Evolutionary conservation across 2,113 vertebrate species (phyloP).

Genomic region (Lampris incognitus): DNA sequence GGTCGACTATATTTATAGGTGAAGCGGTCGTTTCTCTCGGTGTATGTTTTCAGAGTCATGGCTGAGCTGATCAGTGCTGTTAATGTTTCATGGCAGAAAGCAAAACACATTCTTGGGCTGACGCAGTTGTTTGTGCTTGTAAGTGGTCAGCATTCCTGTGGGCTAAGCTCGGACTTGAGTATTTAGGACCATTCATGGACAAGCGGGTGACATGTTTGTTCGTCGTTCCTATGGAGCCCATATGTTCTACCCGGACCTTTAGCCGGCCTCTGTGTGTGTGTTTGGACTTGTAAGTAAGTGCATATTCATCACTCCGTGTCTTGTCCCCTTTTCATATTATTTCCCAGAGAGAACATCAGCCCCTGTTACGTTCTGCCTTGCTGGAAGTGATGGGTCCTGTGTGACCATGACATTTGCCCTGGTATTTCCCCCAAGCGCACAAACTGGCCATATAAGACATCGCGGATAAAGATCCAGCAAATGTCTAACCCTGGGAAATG

Average conservation of each 20-base stretch:
- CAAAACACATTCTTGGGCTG: not conserved
- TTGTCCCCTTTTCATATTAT: conserved; percentile 11
- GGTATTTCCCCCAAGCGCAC: conserved; percentile 31
- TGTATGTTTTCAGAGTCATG: not conserved
- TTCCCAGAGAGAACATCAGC: conserved; percentile 31
- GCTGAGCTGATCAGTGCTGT: too few relatives aligned
- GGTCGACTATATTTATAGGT: not conserved
- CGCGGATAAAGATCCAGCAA: conserved; percentile 34
- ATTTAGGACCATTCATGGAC: conserved; percentile 68
- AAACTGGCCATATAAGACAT: conserved; percentile 35
- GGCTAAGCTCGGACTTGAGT: conserved; percentile 12
- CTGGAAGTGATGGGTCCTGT: conserved; percentile 35
- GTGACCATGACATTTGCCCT: conserved; percentile 53
- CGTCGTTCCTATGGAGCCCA: conserved; percentile 22
- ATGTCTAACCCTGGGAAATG: conserved; percentile 52
- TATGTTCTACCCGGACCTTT: not conserved
- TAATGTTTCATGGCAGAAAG: not conserved
- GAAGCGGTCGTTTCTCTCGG: not conserved
- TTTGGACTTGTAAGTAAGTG: not conserved
- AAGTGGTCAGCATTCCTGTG: conserved; percentile 33
- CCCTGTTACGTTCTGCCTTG: not conserved
- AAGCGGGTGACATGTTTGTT: not conserved
- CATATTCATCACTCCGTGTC: not conserved
- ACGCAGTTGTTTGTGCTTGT: conserved; percentile 44
- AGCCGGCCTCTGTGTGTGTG: not conserved